phyloP scores from a whole-genome alignment of 2,797 vertebrate genomes.

The Muraenolepis orangiensis region DNA sequence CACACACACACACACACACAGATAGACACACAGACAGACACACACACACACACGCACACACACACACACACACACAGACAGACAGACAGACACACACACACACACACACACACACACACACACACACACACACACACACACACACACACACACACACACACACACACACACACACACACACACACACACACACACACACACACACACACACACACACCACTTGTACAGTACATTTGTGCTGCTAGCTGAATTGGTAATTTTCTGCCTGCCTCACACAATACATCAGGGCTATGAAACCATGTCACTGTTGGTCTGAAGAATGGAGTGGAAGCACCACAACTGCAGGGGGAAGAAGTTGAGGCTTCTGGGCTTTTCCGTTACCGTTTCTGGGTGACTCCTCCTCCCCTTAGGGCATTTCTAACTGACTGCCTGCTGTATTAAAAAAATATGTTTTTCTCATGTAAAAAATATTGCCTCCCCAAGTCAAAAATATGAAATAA shows the following conservation, averaged over 20 bases:
- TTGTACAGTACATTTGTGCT: background rate
- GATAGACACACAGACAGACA: too few species aligned
- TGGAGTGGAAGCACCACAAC: background rate
- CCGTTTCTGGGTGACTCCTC: background rate
- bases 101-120: background rate
- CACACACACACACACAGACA: too few species aligned
- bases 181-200: background rate
- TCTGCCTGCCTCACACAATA: constrained; percentile 54
- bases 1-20: too few species aligned
- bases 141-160: background rate
- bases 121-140: background rate
- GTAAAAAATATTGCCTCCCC: background rate
- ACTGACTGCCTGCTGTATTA: background rate
- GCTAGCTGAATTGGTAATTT: constrained; percentile 57
- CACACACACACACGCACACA: too few species aligned
- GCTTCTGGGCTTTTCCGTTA: background rate
- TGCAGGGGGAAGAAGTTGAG: background rate
- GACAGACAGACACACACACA: too few species aligned
- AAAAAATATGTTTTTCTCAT: background rate
- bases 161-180: background rate
- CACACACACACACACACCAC: background rate
- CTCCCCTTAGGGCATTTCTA: background rate
- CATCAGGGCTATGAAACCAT: constrained; percentile 8
- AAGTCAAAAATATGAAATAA: background rate
- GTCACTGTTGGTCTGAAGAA: background rate